Base-by-base conservation (phyloP, 2,797 vertebrate species). In the Tympanoctomys barrerae region DNA sequence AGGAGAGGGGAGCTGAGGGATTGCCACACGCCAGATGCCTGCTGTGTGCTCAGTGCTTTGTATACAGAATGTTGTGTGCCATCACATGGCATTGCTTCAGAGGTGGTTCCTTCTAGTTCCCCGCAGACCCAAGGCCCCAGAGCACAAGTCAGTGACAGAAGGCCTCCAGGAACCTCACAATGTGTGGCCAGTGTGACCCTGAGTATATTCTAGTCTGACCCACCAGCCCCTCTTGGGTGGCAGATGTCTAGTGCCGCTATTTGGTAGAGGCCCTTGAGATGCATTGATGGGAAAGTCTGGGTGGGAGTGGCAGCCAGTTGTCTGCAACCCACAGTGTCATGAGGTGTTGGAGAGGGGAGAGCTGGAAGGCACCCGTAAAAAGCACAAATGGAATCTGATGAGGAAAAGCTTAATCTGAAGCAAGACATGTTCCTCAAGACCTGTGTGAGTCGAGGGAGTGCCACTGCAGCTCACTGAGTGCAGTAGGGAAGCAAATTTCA, bases 331-430 rank as follows among this genome's bases (percentile, higher is more conserved):
- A 2, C 54, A 77, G 8, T 73, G 18, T 61, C 39, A 61, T 7
- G 4, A 39, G 61, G 10, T 59, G 22, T 70, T 42, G 62, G 22
- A 46, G 12, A 57, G 31, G 8, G n/a, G n/a, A 86, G n/a, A 66
- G 42, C 54, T 46, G 3, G 79, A 70, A 83, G 57, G 13, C 7
- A 61, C 36, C 82, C 84, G 85, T 86, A 59, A 77, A 94, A 88
- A 88, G 39, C 28, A 77, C 80, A 91, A 36, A 87, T 57, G 52
- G 22, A 92, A 10, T 42, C 14, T 85, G 70, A 26, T 39, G 92
- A 75, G 91, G 28, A 61, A 83, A 64, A 91, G 81, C 70, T 52
- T 52, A 59, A 42, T 94, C 61, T 36, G 68, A 94, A 71, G 80
- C 14, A 52, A 87, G 86, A 52, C 39, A 7, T 22, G 28, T n/a